A percentile compares a stretch with the other conserved stretches of the same genome.
phyloP scores from a whole-genome alignment of 2,113 vertebrate genomes.

The Nibea coibor region DNA sequence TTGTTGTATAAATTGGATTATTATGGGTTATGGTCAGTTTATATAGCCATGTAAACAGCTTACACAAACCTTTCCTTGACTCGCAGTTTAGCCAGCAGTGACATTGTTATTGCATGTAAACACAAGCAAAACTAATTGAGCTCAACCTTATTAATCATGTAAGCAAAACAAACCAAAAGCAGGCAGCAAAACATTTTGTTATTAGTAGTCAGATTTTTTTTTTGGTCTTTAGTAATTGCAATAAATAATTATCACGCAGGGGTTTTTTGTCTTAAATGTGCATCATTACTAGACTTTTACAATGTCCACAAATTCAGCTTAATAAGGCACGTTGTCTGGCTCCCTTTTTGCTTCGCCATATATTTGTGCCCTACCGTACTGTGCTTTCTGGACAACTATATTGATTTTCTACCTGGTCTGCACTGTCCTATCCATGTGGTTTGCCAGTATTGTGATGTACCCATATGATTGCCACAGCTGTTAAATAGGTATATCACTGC shows the following conservation, averaged over 20 bases:
- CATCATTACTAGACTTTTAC: not conserved
- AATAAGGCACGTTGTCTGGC: not conserved
- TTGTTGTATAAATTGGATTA: not conserved
- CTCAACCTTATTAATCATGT: not conserved
- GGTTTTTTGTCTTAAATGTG: not conserved
- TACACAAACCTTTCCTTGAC: not conserved
- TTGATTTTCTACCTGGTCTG: constrained; percentile 12
- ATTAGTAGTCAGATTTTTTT: not conserved
- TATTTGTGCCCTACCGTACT: not conserved
- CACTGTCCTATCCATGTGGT: not conserved
- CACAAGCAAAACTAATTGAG: constrained; percentile 11
- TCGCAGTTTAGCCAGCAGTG: not conserved
- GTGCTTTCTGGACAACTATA: not conserved
- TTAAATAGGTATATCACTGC: constrained; percentile 7
- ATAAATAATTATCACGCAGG: not conserved
- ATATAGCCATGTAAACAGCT: constrained; percentile 13
- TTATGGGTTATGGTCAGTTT: not conserved
- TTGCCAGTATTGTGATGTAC: not conserved
- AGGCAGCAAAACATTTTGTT: not conserved
- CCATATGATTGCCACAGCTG: constrained; percentile 26
- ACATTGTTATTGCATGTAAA: not conserved
- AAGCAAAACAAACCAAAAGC: not conserved
- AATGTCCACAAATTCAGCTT: not conserved
- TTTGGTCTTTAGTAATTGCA: not conserved
- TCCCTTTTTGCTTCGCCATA: not conserved